Base-by-base conservation (phyloP, 37 sponge, comb jelly and placozoan genomes). In the Ephydatia muelleri region DNA sequence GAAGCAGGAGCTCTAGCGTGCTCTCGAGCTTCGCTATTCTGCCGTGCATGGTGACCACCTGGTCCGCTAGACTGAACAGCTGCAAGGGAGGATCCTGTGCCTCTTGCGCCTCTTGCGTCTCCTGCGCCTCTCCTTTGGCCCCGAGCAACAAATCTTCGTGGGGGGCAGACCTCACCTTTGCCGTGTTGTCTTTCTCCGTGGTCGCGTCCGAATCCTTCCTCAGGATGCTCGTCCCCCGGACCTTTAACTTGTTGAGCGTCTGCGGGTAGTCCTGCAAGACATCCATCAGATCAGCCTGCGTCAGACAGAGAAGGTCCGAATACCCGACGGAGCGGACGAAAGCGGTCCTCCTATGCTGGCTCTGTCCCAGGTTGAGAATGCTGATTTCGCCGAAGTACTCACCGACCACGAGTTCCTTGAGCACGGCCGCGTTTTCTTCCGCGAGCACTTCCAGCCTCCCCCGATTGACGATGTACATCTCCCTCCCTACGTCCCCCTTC, bases 381-480 rank as follows among this genome's bases (percentile, higher is more conserved):
- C 88, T 80, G 79, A 92, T 92, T 68, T 92, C 93, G 8, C 93
- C 93, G 73, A 92, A 92, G 72, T 88, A 92, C 38, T 84, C 80
- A 25, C 93, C 93, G 27, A 76, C 82, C 14, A 68, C 76, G 4
- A 92, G 73, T 30, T 75, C 82, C 22, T 23, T 38, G 14, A 75
- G 43, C 27, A 67, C 76, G 3, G 29, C 77, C 27, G 49, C 34
- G 26, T 81, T 57, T 28, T 87, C 88, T 43, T 82, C 82, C 12
- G 69, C 65, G 6, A 79, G 37, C 28, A 85, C 87, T 39, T 90
- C 79, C 38, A 86, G 78, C 69, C 69, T 31, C 3, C 93, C 93
- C 28, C 73, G 85, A 38, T 85, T 89, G 5, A 93, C 89, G 9
- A 93, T 93, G 82, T 88, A 93, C 93, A 93, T 93, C 71, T 93